phyloP scores from a whole-genome alignment of 2,113 vertebrate species.

The Neopipo cinnamomea region DNA sequence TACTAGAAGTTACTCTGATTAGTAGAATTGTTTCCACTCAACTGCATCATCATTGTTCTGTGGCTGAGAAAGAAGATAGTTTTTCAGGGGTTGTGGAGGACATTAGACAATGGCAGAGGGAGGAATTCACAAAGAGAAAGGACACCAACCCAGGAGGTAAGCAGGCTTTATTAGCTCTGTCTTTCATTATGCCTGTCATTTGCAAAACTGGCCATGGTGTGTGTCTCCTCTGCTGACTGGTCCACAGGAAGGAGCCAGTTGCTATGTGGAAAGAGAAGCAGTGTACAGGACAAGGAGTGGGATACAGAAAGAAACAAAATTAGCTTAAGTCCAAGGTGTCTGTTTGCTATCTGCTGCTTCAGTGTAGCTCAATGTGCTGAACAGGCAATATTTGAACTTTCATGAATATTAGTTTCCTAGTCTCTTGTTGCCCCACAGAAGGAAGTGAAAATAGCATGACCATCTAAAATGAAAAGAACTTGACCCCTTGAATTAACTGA shows the following conservation, averaged over 20 bases:
- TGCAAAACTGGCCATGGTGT: neutral
- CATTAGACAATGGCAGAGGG: neutral
- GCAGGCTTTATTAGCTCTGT: neutral
- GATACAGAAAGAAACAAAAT: neutral
- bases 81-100: accelerated
- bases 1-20: neutral
- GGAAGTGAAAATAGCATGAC: neutral
- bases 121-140: neutral
- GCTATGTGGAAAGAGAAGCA: accelerated
- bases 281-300: neutral
- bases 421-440: neutral
- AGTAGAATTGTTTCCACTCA: neutral
- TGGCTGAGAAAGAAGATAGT: neutral
- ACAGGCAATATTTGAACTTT: neutral
- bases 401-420: neutral
- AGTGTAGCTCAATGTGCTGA: accelerated
- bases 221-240: accelerated
- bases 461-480: neutral
- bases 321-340: neutral
- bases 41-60: neutral
- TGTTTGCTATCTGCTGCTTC: neutral
- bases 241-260: neutral
- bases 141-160: neutral
- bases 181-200: neutral
- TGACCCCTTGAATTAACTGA: neutral